Percentiles rank a stretch among this genome's conserved stretches.
Evolutionary conservation across 2,113 vertebrate species (phyloP).

Genomic region (Gorsachius goisagi): DNA sequence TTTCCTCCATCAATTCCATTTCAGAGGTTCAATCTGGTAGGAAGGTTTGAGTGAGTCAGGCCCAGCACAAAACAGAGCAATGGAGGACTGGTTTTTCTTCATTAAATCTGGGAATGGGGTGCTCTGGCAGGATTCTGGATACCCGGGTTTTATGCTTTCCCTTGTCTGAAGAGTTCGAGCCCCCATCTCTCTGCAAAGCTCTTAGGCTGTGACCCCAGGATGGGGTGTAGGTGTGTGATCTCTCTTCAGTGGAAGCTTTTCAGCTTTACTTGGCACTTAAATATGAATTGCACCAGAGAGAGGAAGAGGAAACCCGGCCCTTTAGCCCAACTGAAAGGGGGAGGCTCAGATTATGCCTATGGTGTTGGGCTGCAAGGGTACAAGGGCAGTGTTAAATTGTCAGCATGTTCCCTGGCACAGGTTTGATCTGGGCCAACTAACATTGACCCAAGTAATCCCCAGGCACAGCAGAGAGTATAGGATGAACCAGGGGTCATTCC

Average conservation of each 20-base stretch:
- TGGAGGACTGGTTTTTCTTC: not conserved
- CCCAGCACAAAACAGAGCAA: not conserved
- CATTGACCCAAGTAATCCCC: not conserved
- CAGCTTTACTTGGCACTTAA: not conserved
- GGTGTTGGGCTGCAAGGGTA: not conserved
- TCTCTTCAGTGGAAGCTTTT: not conserved
- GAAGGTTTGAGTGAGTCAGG: not conserved
- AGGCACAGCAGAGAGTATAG: not conserved
- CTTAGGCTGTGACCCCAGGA: not conserved
- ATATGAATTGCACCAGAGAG: not conserved
- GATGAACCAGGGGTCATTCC: not conserved
- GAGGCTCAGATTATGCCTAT: not conserved
- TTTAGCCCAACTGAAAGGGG: not conserved
- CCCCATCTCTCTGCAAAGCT: not conserved
- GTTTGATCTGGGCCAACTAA: not conserved
- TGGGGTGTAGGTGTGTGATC: not conserved
- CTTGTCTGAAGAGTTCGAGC: not conserved
- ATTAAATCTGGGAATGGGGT: not conserved
- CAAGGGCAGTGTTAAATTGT: not conserved
- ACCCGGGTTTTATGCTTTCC: not conserved
- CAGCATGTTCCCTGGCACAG: not conserved
- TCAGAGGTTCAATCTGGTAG: not conserved
- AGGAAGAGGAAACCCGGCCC: not conserved
- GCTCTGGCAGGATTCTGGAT: not conserved
- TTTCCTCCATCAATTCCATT: not conserved